These are phyloP conservation scores for Haemorhous mexicanus DNA, from an alignment of 2,113 vertebrate species.

Conservation along the genomic window DNA sequence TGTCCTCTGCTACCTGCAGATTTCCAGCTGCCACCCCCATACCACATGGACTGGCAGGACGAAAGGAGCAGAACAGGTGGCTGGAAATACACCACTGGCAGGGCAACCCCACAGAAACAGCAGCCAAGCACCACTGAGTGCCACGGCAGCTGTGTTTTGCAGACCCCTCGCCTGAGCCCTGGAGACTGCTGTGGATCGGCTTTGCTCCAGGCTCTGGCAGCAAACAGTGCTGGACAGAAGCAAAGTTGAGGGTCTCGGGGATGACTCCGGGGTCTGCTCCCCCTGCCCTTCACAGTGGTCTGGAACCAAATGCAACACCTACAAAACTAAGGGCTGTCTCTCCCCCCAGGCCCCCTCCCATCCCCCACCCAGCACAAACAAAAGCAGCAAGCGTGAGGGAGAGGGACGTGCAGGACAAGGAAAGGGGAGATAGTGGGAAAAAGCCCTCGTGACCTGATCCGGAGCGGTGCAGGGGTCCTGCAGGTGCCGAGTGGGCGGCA, in stretches of 20 bases:
- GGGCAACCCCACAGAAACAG: neutral
- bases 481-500: neutral
- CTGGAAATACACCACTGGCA: neutral
- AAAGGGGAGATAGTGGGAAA: neutral
- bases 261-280: neutral
- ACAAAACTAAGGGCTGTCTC: neutral
- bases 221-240: neutral
- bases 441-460: slow-evolving; percentile 73
- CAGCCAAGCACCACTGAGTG: neutral
- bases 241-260: neutral
- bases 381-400: neutral
- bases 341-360: neutral
- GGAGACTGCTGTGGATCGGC: accelerated
- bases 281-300: neutral
- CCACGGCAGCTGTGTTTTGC: accelerated
- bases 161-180: neutral
- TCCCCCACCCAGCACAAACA: neutral
- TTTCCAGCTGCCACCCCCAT: neutral
- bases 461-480: neutral
- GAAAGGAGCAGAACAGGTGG: neutral
- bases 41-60: neutral
- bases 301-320: neutral
- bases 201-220: neutral
- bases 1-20: neutral
- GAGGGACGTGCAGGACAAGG: neutral